Evolutionary conservation across 2,888 invertebrate species (phyloP).

Genomic region (Hoplodrina blanda): DNA sequence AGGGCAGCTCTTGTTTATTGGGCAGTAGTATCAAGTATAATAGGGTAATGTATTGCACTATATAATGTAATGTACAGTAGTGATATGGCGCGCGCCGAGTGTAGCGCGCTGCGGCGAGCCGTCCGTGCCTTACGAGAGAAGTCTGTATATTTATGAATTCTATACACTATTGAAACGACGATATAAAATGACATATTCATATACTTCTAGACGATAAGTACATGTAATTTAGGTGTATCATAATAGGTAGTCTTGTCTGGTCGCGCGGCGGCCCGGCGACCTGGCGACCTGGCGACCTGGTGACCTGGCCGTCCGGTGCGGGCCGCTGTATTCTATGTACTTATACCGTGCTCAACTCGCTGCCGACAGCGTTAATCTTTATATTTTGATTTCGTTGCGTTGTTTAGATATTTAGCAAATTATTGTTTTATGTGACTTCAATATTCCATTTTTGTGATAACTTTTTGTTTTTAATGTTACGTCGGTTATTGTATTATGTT

Average conservation of each 20-base stretch:
- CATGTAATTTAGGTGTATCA: conserved; percentile 57
- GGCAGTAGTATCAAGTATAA: conserved; percentile 15
- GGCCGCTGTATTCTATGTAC: conserved; percentile 20
- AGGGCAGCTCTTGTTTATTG: conserved; percentile 44
- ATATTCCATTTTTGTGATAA: conserved; percentile 57
- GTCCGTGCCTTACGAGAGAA: conserved; percentile 81
- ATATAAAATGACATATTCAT: conserved; percentile 43
- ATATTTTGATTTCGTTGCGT: conserved; percentile 46
- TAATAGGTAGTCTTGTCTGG: conserved; percentile 26
- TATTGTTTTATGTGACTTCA: conserved; percentile 47
- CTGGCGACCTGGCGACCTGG: background rate
- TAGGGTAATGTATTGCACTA: conserved; percentile 21
- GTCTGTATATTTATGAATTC: conserved; percentile 77
- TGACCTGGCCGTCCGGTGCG: background rate
- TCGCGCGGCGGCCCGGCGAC: background rate
- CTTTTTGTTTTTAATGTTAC: conserved; percentile 35
- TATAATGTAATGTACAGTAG: conserved; percentile 20
- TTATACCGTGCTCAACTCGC: conserved; percentile 57
- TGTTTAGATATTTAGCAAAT: conserved; percentile 45
- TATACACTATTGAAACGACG: conserved; percentile 58
- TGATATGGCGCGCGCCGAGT: conserved; percentile 37
- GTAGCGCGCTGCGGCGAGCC: conserved; percentile 70
- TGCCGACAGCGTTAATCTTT: conserved; percentile 37
- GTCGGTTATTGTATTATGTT: conserved; percentile 34
- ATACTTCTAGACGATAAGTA: conserved; percentile 59